phyloP scores from a whole-genome alignment of 2,888 invertebrate species.

The Merodon equestris region DNA sequence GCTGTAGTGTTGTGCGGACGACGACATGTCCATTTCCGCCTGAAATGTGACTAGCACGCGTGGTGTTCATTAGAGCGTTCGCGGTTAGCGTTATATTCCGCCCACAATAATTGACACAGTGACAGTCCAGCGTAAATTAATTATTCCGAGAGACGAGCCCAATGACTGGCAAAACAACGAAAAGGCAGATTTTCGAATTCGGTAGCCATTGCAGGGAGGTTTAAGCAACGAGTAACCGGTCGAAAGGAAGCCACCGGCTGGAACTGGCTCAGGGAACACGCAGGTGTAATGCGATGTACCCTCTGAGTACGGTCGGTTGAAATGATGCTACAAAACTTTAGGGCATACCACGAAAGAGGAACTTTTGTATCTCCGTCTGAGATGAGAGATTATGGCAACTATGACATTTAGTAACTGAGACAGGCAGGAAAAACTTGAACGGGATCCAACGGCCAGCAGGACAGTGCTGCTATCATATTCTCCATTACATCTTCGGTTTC shows the following conservation, averaged over 20 bases:
- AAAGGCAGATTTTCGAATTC: conserved; percentile 34
- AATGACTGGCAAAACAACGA: conserved; percentile 42
- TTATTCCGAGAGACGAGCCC: conserved; percentile 52
- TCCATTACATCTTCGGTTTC: conserved; percentile 24
- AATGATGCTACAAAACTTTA: no score
- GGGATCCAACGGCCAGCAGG: conserved; percentile 24
- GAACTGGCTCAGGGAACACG: no score
- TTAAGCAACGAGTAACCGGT: no score
- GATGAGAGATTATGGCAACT: no score
- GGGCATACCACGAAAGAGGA: no score
- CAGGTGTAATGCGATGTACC: no score
- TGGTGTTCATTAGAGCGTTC: conserved; percentile 60
- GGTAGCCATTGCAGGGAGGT: no score
- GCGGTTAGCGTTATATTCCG: conserved; percentile 41
- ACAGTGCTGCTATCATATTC: conserved; percentile 15
- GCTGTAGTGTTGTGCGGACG: conserved; percentile 18
- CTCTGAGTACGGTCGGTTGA: no score
- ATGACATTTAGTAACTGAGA: no score
- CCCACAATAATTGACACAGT: conserved; percentile 64
- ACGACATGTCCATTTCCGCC: conserved; percentile 57
- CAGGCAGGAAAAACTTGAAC: conserved; percentile 21
- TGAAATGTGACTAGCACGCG: conserved; percentile 41
- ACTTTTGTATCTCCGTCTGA: no score
- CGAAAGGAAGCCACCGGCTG: no score
- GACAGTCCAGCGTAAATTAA: conserved; percentile 63